A percentile compares a stretch with the other conserved stretches of the same genome.
Evolutionary conservation across 2,797 vertebrate species (phyloP).

Genomic region (Spinus olivaceus): DNA sequence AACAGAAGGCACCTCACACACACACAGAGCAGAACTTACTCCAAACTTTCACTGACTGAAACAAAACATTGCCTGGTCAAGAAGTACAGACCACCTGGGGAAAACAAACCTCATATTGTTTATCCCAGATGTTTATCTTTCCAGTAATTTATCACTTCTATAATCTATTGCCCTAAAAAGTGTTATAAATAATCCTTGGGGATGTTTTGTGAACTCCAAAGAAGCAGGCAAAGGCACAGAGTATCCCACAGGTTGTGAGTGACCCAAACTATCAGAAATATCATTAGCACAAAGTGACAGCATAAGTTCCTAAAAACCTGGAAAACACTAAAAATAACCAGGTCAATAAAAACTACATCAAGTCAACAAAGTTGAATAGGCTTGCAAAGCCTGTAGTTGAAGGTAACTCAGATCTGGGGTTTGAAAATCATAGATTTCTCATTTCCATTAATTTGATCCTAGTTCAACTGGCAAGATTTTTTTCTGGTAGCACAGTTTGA

Average conservation of each 20-base stretch:
- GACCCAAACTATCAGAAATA: background rate
- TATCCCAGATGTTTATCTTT: background rate
- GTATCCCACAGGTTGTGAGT: background rate
- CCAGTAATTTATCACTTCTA: background rate
- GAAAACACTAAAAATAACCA: background rate
- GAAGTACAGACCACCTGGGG: background rate
- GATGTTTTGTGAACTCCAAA: background rate
- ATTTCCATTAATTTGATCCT: background rate
- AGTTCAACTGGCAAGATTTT: background rate
- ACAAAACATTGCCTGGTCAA: background rate
- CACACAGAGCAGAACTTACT: background rate
- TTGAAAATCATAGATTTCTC: background rate
- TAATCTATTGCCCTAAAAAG: background rate
- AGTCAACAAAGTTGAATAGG: background rate
- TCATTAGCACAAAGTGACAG: background rate
- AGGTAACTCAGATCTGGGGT: background rate
- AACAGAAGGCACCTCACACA: background rate
- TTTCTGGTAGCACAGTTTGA: background rate
- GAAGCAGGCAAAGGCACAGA: background rate
- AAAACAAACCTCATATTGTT: background rate
- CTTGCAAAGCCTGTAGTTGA: background rate
- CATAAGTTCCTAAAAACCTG: background rate
- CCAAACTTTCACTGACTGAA: background rate
- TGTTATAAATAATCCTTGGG: background rate
- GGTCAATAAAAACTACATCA: background rate